phyloP scores from a whole-genome alignment of 1,140 invertebrate species.

The Sycobia sp. region DNA sequence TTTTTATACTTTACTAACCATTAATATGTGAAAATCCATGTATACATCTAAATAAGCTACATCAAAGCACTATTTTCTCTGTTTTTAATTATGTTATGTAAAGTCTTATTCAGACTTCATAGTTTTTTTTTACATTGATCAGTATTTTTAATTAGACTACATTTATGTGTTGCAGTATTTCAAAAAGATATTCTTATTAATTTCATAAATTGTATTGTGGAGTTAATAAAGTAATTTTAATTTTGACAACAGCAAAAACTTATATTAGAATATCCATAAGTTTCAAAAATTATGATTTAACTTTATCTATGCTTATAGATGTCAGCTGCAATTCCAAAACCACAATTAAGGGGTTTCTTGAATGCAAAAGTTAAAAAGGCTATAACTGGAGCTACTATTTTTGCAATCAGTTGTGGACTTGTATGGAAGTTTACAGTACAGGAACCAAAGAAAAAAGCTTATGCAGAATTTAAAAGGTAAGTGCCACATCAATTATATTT shows the following conservation, averaged over 20 bases:
- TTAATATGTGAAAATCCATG: too few species aligned
- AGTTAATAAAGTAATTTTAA: not conserved
- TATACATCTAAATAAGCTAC: too few species aligned
- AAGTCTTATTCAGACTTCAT: too few species aligned
- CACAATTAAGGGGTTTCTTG: constrained; percentile 58
- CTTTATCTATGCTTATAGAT: constrained; percentile 46
- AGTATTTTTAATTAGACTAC: too few species aligned
- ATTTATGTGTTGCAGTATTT: not conserved
- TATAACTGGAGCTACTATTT: constrained; percentile 41
- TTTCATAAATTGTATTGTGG: not conserved
- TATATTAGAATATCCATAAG: not conserved
- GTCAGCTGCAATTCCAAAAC: constrained; percentile 51
- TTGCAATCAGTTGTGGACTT: constrained; percentile 34
- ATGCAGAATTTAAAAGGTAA: constrained; percentile 64
- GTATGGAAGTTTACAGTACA: constrained; percentile 48
- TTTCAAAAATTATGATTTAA: not conserved
- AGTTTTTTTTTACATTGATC: too few species aligned
- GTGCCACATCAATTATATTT: not conserved
- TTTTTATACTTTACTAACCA: too few species aligned
- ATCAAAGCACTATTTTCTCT: too few species aligned
- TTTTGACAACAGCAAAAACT: not conserved
- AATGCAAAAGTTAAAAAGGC: constrained; percentile 48
- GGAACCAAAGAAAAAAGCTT: constrained; percentile 53
- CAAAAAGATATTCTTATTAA: not conserved
- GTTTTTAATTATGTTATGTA: too few species aligned